Evolutionary conservation across 2,797 vertebrate species (phyloP), one percentile per base, ranked within the genome.

Genomic region (Anolis apletophallus): DNA sequence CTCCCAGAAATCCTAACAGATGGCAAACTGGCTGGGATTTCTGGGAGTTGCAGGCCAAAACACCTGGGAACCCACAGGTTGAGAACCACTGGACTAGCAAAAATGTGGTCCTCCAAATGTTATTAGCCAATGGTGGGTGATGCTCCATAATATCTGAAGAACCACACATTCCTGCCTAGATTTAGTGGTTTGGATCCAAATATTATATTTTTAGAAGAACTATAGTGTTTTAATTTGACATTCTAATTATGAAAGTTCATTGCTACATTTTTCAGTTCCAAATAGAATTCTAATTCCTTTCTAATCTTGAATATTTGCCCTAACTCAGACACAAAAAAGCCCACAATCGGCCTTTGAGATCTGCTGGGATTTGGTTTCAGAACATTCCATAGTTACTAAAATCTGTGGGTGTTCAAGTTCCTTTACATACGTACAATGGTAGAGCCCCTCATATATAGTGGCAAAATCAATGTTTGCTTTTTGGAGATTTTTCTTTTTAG

Each of bases 241-340:
- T 19, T 78, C 29, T 68, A 34, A 29, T 67, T 52, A 34, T 21
- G 14, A 26, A 57, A n/a, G 61, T 52, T 87, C 40, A 34, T 79
- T 29, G 50, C 7, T 61, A 83, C 10, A 26, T 19, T 34, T 87
- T 55, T 40, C 50, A 57, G 7, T 82, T 57, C 52, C 52, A 57
- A 87, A 77, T 46, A 21, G 7, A 55, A 12, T 10, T 57, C 71
- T 14, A 78, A 12, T 73, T 83, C 32, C 78, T 40, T 36, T 79
- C 54, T 36, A 88, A 74, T 50, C 67, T 83, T 90, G 79, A 52
- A 40, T 34, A 55, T 88, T 11, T 11, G 55, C 61, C 23, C 23
- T 23, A 26, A 61, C 2, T 26, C 59, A 61, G 23, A 26, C 23
- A 61, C 73, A 88, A 78, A 88, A 57, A 76, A 85, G 23, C 55